These are phyloP conservation scores for Calypte anna DNA, from an alignment of 2,113 vertebrate genomes.

Conservation along the genomic window DNA sequence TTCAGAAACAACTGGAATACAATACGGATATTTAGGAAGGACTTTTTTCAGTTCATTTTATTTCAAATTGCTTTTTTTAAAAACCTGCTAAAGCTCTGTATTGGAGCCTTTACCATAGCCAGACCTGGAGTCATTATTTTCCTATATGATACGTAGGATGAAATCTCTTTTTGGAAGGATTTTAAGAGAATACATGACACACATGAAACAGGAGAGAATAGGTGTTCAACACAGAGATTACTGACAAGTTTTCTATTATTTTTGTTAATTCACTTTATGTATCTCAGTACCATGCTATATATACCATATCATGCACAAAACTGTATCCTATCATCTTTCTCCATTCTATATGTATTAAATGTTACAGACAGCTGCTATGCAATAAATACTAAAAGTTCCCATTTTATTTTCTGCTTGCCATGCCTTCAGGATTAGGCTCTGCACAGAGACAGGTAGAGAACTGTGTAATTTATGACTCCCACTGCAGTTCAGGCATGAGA, in stretches of 20 bases:
- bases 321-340: not conserved
- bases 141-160: not conserved
- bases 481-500: not conserved
- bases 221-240: not conserved
- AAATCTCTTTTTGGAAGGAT: not conserved
- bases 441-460: conserved; percentile 20
- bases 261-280: not conserved
- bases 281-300: not conserved
- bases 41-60: not conserved
- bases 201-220: not conserved
- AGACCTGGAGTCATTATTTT: not conserved
- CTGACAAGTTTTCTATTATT: not conserved
- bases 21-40: not conserved
- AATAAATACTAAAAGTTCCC: not conserved
- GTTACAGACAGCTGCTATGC: not conserved
- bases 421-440: not conserved
- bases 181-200: not conserved
- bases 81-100: not conserved
- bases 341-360: not conserved
- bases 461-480: not conserved
- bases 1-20: not conserved
- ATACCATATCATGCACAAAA: not conserved
- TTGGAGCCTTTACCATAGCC: not conserved
- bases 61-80: not conserved
- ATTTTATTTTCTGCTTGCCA: not conserved